phyloP scores from a whole-genome alignment of 2,113 vertebrate species.

The Sylvia atricapilla region DNA sequence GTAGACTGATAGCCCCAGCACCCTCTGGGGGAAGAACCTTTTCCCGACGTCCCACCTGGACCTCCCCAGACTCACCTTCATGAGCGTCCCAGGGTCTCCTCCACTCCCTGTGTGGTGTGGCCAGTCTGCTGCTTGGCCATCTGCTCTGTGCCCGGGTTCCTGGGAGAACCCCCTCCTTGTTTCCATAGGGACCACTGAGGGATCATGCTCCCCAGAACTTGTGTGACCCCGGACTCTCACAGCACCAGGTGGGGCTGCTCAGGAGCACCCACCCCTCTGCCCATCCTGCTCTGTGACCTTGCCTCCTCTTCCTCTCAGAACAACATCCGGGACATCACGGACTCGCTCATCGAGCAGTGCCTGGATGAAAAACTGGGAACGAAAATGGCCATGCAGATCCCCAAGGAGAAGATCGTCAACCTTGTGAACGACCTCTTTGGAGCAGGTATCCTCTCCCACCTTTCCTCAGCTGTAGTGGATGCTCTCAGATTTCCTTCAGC shows the following conservation, averaged over 20 bases:
- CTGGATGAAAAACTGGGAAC: conserved; percentile 76
- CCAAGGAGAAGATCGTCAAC: conserved; percentile 80
- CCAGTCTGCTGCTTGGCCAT: not conserved
- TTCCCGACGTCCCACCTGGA: no score
- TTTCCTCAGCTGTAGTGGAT: not conserved
- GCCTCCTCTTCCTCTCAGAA: conserved; percentile 69
- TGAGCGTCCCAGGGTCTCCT: not conserved
- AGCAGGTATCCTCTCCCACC: conserved; percentile 74
- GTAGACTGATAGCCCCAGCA: not conserved
- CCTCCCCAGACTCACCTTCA: not conserved
- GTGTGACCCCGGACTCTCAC: accelerated
- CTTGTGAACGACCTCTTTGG: conserved; percentile 90
- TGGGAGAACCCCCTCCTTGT: not conserved
- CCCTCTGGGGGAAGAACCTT: not conserved
- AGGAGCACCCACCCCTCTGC: not conserved
- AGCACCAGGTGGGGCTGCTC: not conserved
- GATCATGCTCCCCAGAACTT: not conserved
- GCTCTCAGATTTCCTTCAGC: not conserved
- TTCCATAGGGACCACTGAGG: not conserved
- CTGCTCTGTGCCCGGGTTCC: not conserved
- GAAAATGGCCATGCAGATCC: conserved; percentile 66
- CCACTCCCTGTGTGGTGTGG: not conserved
- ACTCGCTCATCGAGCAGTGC: conserved; percentile 85
- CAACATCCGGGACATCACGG: conserved; percentile 85
- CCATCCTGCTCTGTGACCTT: not conserved